Conservation (phyloP, 2,113 vertebrate species). For the Setophaga coronata region DNA sequence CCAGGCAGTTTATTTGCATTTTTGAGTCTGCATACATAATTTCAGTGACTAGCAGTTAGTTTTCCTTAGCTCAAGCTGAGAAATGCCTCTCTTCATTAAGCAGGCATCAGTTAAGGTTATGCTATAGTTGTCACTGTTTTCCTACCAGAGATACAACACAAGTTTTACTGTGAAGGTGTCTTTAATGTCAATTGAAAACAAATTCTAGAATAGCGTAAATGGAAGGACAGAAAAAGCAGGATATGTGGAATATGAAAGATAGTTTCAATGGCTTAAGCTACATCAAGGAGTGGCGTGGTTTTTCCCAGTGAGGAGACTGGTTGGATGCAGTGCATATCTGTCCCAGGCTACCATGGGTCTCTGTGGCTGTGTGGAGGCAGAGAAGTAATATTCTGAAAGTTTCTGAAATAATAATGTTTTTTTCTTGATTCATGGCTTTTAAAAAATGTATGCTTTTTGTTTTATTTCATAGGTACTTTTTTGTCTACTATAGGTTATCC, state of each 20-base stretch:
- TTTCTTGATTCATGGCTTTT: rapidly evolving
- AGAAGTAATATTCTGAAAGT: not conserved
- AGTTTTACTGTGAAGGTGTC: not conserved
- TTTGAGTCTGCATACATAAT: not conserved
- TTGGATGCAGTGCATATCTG: not conserved
- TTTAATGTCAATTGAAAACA: not conserved
- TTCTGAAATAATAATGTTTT: not conserved
- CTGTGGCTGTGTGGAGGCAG: not conserved
- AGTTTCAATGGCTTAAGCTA: not conserved
- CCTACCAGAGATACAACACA: not conserved
- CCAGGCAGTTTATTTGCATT: not conserved
- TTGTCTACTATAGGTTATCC: not conserved
- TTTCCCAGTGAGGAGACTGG: not conserved
- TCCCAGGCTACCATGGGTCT: not conserved
- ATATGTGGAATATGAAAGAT: not conserved
- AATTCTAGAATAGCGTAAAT: not conserved
- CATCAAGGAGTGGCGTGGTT: not conserved
- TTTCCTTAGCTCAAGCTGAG: not conserved
- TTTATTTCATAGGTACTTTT: not conserved
- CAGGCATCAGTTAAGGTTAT: not conserved
- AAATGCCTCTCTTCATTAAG: not conserved
- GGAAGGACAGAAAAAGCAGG: not conserved
- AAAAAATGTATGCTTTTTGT: not conserved
- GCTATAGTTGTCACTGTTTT: not conserved
- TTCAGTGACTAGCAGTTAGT: not conserved